Conservation (phyloP, 2,797 vertebrate genomes). For the Tokudaia muenninki region DNA sequence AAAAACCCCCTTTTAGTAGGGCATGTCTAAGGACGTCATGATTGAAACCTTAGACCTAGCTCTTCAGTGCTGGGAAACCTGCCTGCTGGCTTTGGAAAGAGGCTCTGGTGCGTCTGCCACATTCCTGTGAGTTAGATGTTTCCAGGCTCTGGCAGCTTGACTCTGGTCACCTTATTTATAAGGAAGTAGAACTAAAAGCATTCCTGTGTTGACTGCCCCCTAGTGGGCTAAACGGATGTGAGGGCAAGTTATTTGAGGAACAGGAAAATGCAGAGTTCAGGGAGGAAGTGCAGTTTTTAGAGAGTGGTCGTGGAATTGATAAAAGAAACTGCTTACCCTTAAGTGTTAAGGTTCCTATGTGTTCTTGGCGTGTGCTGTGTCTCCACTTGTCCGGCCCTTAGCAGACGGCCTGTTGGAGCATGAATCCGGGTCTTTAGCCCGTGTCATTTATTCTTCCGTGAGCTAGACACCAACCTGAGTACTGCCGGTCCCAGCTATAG, state of each 20-base stretch:
- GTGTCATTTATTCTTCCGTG: conserved; percentile 56
- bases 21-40: neutral
- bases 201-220: neutral
- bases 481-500: neutral
- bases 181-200: conserved; percentile 9
- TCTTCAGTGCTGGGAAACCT: conserved; percentile 23
- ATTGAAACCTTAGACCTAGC: neutral
- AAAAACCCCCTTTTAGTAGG: neutral
- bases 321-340: neutral
- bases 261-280: conserved; percentile 18
- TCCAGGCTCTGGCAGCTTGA: neutral
- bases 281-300: conserved; percentile 17
- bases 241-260: conserved; percentile 4
- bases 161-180: neutral
- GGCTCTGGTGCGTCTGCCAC: neutral
- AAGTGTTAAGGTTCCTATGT: neutral
- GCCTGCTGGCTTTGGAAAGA: conserved; percentile 12
- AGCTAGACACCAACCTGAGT: neutral
- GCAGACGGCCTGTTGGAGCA: neutral
- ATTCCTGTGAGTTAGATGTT: neutral
- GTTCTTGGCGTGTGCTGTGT: neutral
- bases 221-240: neutral
- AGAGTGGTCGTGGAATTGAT: neutral
- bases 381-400: neutral
- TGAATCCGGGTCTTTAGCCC: conserved; percentile 1